A percentile compares a stretch with the other conserved stretches of the same genome.
These are phyloP conservation scores for Ophioninae sp. DNA, from an alignment of 2,888 invertebrate species.

Conservation along the genomic window DNA sequence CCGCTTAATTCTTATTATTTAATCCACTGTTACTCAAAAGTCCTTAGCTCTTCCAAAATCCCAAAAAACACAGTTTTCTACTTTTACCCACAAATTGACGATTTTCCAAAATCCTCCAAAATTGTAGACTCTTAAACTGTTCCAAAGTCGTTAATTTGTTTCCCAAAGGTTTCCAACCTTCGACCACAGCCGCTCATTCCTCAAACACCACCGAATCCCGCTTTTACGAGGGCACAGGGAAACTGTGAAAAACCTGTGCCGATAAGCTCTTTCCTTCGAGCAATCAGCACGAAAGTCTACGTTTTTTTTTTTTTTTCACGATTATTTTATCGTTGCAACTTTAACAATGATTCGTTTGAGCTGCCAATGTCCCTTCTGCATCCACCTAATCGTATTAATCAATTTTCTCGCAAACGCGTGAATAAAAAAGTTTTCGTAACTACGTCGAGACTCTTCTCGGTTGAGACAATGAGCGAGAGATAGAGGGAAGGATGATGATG, in stretches of 20 bases:
- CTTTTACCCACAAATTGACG: neutral
- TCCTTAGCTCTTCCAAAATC: no score
- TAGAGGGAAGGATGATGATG: no score
- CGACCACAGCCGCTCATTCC: neutral
- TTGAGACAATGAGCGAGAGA: conserved; percentile 2
- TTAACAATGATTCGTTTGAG: neutral
- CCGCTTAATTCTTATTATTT: conserved; percentile 20
- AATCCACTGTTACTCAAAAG: neutral
- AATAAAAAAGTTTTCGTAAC: conserved; percentile 50
- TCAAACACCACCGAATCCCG: neutral
- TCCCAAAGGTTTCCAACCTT: neutral
- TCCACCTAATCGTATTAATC: neutral
- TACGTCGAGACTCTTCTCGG: conserved; percentile 45
- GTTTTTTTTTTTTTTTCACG: neutral
- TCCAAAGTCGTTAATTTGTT: no score
- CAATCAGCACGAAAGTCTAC: no score
- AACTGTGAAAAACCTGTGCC: neutral
- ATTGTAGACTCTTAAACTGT: neutral
- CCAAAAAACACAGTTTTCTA: neutral
- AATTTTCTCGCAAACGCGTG: conserved; percentile 42
- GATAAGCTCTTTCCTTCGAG: no score
- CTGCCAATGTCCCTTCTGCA: neutral
- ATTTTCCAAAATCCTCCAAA: neutral
- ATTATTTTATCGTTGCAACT: neutral
- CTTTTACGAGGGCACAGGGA: neutral